A percentile compares a stretch with the other conserved stretches of the same genome.
Evolutionary conservation across 2,797 vertebrate genomes (phyloP).

Genomic region (Antennarius maculatus): DNA sequence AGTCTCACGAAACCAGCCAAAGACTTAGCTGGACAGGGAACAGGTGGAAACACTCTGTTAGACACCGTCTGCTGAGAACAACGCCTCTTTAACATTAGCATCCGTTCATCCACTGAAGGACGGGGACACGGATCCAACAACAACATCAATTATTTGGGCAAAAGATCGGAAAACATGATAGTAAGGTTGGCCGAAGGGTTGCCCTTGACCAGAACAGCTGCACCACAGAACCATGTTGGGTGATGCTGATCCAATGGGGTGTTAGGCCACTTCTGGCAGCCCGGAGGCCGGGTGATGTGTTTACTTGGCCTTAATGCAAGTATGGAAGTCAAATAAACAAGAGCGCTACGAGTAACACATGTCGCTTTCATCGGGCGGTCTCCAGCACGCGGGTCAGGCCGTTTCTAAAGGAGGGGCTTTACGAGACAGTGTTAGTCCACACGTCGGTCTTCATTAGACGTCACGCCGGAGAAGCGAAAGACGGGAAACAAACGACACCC

Average conservation of each 20-base stretch:
- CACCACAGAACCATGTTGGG: background rate
- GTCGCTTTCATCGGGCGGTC: constrained; percentile 77
- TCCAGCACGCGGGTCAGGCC: constrained; percentile 63
- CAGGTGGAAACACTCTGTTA: no score
- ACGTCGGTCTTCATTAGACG: constrained; percentile 60
- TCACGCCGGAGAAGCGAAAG: background rate
- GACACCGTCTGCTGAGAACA: no score
- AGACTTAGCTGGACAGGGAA: no score
- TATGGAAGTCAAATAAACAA: constrained; percentile 79
- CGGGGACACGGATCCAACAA: constrained; percentile 60
- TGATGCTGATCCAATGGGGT: background rate
- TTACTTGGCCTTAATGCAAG: constrained; percentile 68
- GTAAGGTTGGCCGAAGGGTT: constrained; percentile 25
- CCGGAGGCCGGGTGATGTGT: constrained; percentile 60
- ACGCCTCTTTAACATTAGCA: no score
- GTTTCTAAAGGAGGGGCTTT: constrained; percentile 35
- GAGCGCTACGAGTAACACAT: constrained; percentile 76
- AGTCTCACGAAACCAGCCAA: no score
- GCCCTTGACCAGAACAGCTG: constrained; percentile 24
- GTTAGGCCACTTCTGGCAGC: constrained; percentile 23
- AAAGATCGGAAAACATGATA: background rate
- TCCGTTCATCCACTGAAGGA: no score
- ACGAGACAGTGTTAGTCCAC: constrained; percentile 49
- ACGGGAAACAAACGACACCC: constrained; percentile 12
- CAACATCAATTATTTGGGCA: constrained; percentile 72